A percentile compares a stretch with the other conserved stretches of the same genome.
These are phyloP conservation scores for Deroplatys truncata DNA, from an alignment of 2,888 invertebrate genomes.

Conservation along the genomic window DNA sequence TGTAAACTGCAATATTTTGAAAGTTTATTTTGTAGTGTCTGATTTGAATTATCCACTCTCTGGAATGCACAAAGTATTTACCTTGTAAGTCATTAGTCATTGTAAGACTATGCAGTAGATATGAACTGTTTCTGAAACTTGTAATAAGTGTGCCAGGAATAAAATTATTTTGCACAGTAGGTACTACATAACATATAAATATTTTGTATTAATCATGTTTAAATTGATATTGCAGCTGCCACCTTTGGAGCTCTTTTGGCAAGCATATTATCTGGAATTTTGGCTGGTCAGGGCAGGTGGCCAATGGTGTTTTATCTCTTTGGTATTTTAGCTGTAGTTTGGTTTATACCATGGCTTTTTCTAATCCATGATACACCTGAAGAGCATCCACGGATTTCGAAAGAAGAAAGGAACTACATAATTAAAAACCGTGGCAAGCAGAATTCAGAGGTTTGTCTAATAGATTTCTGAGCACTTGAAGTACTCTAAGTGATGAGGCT, in stretches of 20 bases:
- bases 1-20: too few relatives aligned
- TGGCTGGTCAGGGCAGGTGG: conserved; percentile 53
- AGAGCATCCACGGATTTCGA: conserved; percentile 47
- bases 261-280: background rate
- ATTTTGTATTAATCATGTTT: background rate
- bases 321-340: conserved; percentile 41
- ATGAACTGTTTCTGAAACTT: too few relatives aligned
- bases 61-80: too few relatives aligned
- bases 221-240: background rate
- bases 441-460: background rate
- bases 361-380: conserved; percentile 48
- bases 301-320: conserved; percentile 21
- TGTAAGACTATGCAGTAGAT: too few relatives aligned
- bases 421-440: background rate
- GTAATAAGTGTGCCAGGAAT: too few relatives aligned
- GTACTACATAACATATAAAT: too few relatives aligned
- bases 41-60: too few relatives aligned
- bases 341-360: conserved; percentile 47
- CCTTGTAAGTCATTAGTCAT: too few relatives aligned
- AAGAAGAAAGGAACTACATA: conserved; percentile 37
- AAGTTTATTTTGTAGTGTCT: too few relatives aligned
- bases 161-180: too few relatives aligned
- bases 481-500: background rate
- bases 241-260: background rate
- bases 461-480: background rate